Evolutionary conservation across 2,888 invertebrate species (phyloP).

Genomic region (Caenorhabditis macrosperma): DNA sequence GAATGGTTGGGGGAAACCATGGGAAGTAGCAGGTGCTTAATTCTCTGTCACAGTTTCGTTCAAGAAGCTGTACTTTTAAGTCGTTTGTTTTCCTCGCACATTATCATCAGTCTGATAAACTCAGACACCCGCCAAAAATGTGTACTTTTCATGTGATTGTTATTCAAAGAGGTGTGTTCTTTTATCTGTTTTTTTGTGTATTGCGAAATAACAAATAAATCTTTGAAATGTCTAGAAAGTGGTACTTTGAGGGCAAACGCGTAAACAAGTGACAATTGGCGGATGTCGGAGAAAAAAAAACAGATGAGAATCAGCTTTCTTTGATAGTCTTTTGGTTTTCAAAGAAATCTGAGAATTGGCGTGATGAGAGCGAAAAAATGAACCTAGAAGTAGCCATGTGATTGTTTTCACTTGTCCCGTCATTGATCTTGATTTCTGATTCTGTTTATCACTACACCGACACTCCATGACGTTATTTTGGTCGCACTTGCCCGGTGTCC

Average conservation of each 20-base stretch:
- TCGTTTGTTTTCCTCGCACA: too few species aligned
- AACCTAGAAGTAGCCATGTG: not conserved
- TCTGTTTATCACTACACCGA: not conserved
- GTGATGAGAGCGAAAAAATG: not conserved
- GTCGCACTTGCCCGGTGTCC: too few species aligned
- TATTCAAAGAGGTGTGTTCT: conserved; percentile 1
- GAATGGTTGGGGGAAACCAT: not conserved
- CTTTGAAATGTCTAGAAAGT: too few species aligned
- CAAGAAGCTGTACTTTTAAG: too few species aligned
- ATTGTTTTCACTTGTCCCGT: too few species aligned
- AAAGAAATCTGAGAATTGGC: too few species aligned
- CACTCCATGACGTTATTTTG: not conserved
- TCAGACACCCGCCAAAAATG: not conserved
- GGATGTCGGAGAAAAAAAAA: too few species aligned
- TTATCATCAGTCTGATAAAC: not conserved
- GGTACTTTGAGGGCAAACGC: too few species aligned
- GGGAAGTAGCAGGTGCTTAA: not conserved
- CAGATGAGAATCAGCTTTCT: too few species aligned
- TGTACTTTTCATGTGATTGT: not conserved
- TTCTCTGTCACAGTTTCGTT: too few species aligned
- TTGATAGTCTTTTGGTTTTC: too few species aligned
- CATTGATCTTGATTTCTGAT: not conserved
- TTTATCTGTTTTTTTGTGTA: not conserved
- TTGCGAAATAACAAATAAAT: conserved; percentile 22
- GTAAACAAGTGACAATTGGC: too few species aligned